Conservation (phyloP, 64 coral and sea anemone species). For the Orbicella faveolata region DNA sequence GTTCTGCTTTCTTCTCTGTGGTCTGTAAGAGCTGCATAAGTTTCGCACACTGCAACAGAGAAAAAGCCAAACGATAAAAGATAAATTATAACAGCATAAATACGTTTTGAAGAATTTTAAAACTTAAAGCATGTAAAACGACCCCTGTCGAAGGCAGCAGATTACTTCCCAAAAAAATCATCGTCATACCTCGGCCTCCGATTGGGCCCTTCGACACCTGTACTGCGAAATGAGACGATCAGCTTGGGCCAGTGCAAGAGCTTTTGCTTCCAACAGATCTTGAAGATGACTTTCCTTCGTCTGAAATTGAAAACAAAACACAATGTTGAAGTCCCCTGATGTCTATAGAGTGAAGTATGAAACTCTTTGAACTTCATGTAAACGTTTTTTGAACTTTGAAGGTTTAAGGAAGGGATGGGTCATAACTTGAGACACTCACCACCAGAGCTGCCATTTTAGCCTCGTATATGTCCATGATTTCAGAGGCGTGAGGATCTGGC, state of each 20-base stretch:
- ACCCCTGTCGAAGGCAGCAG: background rate
- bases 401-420: background rate
- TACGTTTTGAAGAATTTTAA: background rate
- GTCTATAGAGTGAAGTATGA: background rate
- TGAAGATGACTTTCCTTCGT: slow-evolving; percentile 98
- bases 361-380: too few species aligned
- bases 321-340: background rate
- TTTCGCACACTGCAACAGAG: slow-evolving; percentile 77
- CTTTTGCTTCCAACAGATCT: slow-evolving; percentile 91
- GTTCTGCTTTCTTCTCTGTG: slow-evolving; percentile 84
- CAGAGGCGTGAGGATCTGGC: slow-evolving; percentile 91
- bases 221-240: slow-evolving; percentile 96
- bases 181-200: slow-evolving; percentile 83
- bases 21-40: slow-evolving; percentile 81
- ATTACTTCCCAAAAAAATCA: background rate
- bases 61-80: background rate
- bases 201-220: slow-evolving; percentile 91
- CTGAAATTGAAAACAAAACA: slow-evolving; percentile 21
- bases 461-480: slow-evolving; percentile 99
- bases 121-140: background rate
- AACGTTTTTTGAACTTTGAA: too few species aligned
- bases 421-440: slow-evolving; percentile 16
- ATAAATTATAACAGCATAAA: background rate
- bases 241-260: slow-evolving; percentile 84
- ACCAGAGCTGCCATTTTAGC: slow-evolving; percentile 80